Conservation (phyloP, 2,797 vertebrate genomes). For the Rhynchotus rufescens region DNA sequence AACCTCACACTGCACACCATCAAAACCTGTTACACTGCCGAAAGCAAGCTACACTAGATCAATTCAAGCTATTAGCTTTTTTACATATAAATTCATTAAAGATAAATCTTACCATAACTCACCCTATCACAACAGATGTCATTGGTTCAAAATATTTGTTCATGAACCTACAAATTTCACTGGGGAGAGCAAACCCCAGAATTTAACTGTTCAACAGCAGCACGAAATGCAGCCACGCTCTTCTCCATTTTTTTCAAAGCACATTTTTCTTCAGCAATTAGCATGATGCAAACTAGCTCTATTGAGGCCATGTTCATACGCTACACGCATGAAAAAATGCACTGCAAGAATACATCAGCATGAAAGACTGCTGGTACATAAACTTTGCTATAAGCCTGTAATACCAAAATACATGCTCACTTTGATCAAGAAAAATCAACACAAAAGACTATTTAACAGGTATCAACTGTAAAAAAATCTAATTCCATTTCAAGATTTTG, state of each 20-base stretch:
- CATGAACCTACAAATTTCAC: background rate
- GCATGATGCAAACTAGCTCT: background rate
- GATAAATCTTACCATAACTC: background rate
- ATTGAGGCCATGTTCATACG: background rate
- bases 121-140: background rate
- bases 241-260: background rate
- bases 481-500: background rate
- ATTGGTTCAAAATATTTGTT: background rate
- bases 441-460: background rate
- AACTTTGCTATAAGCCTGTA: background rate
- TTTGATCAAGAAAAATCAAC: background rate
- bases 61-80: background rate
- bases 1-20: background rate
- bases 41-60: background rate
- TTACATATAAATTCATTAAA: background rate
- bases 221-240: background rate
- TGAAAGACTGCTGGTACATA: accelerated
- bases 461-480: background rate
- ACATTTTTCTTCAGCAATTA: accelerated
- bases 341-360: background rate
- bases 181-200: background rate
- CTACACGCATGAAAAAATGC: background rate
- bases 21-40: background rate
- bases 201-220: background rate
- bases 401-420: background rate